Evolutionary conservation across 1,140 invertebrate genomes (phyloP).

Genomic region (Pseudachorutes palmiensis): DNA sequence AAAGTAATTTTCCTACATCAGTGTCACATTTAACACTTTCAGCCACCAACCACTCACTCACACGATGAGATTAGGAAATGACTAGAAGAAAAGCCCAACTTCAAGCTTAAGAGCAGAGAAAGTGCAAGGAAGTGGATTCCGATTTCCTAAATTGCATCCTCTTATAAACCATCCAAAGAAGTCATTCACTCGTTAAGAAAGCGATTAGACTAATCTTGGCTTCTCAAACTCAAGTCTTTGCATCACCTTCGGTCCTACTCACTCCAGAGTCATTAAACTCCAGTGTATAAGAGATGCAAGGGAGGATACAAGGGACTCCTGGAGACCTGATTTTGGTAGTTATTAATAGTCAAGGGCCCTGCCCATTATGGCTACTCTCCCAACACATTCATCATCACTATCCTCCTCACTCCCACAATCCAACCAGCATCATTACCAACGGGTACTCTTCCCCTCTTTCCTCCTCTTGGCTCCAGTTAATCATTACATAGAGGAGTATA

Average conservation of each 20-base stretch:
- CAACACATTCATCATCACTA: no score
- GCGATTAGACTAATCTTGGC: slow-evolving; percentile 10
- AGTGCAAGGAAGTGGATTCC: not conserved
- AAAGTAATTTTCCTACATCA: slow-evolving; percentile 5
- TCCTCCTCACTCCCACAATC: no score
- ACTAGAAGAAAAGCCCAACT: not conserved
- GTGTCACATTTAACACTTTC: slow-evolving; percentile 7
- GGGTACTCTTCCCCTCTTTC: no score
- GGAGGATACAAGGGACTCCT: no score
- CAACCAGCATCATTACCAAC: no score
- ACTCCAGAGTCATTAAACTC: no score
- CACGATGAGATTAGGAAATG: not conserved
- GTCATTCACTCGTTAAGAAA: slow-evolving; percentile 9
- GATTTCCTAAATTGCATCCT: not conserved
- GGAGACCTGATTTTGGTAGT: no score
- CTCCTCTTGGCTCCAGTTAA: no score
- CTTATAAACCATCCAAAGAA: slow-evolving; percentile 1
- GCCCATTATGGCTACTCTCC: no score
- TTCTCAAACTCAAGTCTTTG: not conserved
- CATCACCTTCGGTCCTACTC: no score
- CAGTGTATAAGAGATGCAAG: no score
- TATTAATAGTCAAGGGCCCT: no score
- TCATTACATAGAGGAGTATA: not conserved
- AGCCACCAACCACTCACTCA: not conserved
- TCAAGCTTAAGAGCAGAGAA: not conserved